A percentile compares a stretch with the other conserved stretches of the same genome.
Conservation (phyloP, 1,140 invertebrate species). For the Tetranychus urticae region DNA sequence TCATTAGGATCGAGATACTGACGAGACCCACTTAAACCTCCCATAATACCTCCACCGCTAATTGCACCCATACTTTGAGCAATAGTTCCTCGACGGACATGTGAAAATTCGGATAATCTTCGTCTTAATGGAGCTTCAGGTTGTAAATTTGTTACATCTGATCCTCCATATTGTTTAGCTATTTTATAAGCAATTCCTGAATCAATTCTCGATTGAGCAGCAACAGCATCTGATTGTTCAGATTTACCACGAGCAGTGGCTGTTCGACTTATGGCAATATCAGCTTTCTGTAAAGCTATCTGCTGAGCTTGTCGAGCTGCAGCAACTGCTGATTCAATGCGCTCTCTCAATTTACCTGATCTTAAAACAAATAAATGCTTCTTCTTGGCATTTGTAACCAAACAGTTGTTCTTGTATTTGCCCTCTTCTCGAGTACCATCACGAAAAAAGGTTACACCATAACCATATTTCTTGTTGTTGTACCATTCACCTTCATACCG, state of each 20-base stretch:
- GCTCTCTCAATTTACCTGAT: conserved; percentile 83
- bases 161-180: conserved; percentile 58
- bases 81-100: not conserved
- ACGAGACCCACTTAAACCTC: not conserved
- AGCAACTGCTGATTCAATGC: conserved; percentile 80
- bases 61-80: not conserved
- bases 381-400: conserved; percentile 92
- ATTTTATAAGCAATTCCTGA: conserved; percentile 73
- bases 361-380: conserved; percentile 90
- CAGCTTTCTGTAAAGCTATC: conserved; percentile 92
- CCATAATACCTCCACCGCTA: not conserved
- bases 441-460: conserved; percentile 89
- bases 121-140: conserved; percentile 5
- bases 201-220: conserved; percentile 77
- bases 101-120: conserved; percentile 6
- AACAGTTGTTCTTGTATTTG: conserved; percentile 97
- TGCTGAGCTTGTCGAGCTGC: conserved; percentile 87
- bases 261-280: conserved; percentile 92
- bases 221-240: conserved; percentile 70
- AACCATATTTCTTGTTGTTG: conserved; percentile 97
- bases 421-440: conserved; percentile 88
- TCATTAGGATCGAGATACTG: conserved; percentile 9
- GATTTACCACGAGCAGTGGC: conserved; percentile 89
- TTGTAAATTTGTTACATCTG: not conserved
- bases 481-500: conserved; percentile 98